Base-by-base conservation (phyloP, 23 tunicate genomes). In the Clavelina lepadiformis region DNA sequence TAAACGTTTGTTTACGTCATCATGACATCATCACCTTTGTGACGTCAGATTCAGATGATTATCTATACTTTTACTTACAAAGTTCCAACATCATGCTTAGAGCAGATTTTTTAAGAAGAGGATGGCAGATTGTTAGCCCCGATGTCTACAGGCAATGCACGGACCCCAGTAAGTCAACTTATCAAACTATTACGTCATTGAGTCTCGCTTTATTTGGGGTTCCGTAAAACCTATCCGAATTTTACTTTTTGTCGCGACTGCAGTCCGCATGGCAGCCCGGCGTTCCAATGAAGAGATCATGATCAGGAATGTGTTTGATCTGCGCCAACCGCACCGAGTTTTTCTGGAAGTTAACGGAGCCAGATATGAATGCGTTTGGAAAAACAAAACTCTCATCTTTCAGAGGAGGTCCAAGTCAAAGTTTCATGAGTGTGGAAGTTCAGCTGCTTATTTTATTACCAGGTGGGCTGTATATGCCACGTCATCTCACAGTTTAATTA, bases 11-110 rank as follows among this genome's bases (percentile, higher is more conserved):
- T 46, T 33, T 73, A 0, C 58, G 53, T 13, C 31, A 29, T 24
- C 33, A 82, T 66, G 91, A 82, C 46, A 60, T 66, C 13, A 74
- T 82, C 18, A 82, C 81, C 27, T 82, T 82, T 67, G 81, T 58
- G 38, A 72, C 91, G 46, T 57, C 81, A 26, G 65, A 67, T 45
- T 28, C 29, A 44, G 36, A 46, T 20, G 38, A 74, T 15, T 5
- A 49, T 2, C 38, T 76, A 31, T 82, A 56, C 35, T 33, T 74
- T 0, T 82, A 82, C 74, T 33, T 82, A 32, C 81, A 82, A 59
- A 33, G 32, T 15, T 57, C 71, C 6, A 37, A 74, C 53, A 57
- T 61, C n/a, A 58, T 82, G 67, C 21, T 82, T 2, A 44, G 45
- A 57, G 4, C 74, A 27, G 31, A 67, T 29, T 38, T 41, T 0